A percentile compares a stretch with the other conserved stretches of the same genome.
Evolutionary conservation across 2,113 vertebrate species (phyloP).

Genomic region (Scophthalmus maximus): DNA sequence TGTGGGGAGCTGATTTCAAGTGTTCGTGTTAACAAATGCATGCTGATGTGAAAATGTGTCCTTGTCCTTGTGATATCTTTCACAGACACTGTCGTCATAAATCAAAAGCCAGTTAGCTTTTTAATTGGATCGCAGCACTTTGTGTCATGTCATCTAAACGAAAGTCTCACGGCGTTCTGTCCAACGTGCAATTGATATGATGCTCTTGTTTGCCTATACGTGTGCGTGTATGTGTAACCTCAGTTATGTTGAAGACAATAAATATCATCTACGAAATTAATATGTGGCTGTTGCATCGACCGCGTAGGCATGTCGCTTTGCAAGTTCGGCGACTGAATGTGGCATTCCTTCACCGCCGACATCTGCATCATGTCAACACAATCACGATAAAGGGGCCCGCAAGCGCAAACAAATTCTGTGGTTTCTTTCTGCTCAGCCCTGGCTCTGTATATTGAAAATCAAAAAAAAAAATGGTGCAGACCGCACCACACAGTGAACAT

Average conservation of each 20-base stretch:
- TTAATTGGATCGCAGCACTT: slow-evolving; percentile 41
- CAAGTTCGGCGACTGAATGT: not conserved
- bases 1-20: slow-evolving; percentile 48
- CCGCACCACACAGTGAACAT: too few relatives aligned
- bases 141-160: slow-evolving; percentile 25
- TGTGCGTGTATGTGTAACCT: slow-evolving; percentile 53
- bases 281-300: not conserved
- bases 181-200: slow-evolving; percentile 55
- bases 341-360: not conserved
- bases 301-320: not conserved
- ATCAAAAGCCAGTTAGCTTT: slow-evolving; percentile 35
- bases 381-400: too few relatives aligned
- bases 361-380: too few relatives aligned
- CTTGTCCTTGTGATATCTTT: slow-evolving; percentile 1
- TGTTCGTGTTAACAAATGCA: slow-evolving; percentile 38
- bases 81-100: not conserved
- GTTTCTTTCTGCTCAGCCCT: too few relatives aligned
- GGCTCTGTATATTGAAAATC: too few relatives aligned
- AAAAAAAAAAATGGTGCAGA: too few relatives aligned
- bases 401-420: too few relatives aligned
- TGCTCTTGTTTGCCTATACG: slow-evolving; percentile 37
- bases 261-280: slow-evolving; percentile 34
- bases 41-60: slow-evolving; percentile 22
- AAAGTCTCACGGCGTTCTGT: slow-evolving; percentile 31
- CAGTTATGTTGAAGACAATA: slow-evolving; percentile 68